Conservation (phyloP, 2,888 invertebrate genomes). For the Eremobia ochroleuca region DNA sequence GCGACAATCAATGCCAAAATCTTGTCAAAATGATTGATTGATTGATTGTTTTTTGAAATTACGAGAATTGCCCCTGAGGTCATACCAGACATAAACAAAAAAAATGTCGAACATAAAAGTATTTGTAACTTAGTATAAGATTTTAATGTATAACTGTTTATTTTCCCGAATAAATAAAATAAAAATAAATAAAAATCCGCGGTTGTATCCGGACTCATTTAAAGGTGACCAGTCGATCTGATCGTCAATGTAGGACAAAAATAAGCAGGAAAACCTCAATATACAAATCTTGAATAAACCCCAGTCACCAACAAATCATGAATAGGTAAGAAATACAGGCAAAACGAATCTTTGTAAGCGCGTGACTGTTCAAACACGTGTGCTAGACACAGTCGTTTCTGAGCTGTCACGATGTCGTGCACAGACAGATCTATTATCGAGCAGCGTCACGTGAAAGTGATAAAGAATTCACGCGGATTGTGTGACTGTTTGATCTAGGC, state of each 20-base stretch:
- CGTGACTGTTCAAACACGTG: conserved; percentile 20
- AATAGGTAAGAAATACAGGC: conserved; percentile 1
- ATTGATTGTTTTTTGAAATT: no score
- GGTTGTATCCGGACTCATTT: not conserved
- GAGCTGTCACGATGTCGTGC: conserved; percentile 33
- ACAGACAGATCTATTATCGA: conserved; percentile 49
- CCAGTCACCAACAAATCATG: not conserved
- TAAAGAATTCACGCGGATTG: conserved; percentile 46
- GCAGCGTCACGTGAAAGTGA: conserved; percentile 20
- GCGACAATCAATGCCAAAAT: no score
- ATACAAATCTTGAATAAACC: not conserved
- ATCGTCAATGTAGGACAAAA: not conserved
- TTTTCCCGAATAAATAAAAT: no score
- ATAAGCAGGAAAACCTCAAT: not conserved
- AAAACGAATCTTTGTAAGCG: conserved; percentile 6
- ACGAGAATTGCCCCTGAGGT: no score
- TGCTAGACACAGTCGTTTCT: conserved; percentile 15
- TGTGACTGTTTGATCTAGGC: conserved; percentile 12
- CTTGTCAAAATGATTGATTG: no score
- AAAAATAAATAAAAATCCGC: no score
- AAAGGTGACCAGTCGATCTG: not conserved
- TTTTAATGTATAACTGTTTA: no score
- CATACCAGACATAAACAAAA: no score
- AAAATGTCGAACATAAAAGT: no score
- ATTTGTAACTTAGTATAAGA: no score